Evolutionary conservation across 2,888 invertebrate genomes (phyloP), one percentile per base, ranked within the genome.

Genomic region (Himalopsyche tibetana): DNA sequence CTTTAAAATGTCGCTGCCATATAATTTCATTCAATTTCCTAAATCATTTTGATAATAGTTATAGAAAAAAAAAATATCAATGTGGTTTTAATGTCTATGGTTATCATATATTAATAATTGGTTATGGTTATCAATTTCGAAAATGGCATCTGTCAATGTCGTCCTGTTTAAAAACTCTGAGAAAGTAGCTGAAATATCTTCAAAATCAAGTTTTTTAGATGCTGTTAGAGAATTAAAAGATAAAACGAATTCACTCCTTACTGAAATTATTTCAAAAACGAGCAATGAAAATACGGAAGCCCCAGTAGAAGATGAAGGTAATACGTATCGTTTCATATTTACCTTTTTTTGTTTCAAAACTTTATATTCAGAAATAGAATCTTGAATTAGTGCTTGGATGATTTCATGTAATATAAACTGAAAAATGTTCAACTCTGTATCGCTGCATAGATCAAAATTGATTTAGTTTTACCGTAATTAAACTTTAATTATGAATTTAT

Each of bases 131-230:
- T 45, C 55, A 56, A 1, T 55, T 56, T 85, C 55, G 84, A 82
- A 45, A 84, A 86, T 86, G 86, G 84, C 82, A 19, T 63, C 84
- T 63, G 84, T 84, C 8, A 84, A 82, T 17, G 84, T 80, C 12
- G 82, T 82, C 8, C 40, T 86, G 19, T 40, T 82, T 19, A 86
- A 84, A 84, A 84, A 83, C 51, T 80, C 84, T 17, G 63, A 45
- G 19, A 86, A 86, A 69, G 69, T 84, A 40, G 74, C 74, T 63
- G 86, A 86, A 80, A 86, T 84, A 80, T 86, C 86, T 51, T 86
- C 86, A 79, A 84, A 86, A 82, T 74, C 84, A n/a, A 82, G 79
- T 15, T 36, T 84, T 55, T 36, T 82, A 12, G 84, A 84, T n/a
- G 84, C 86, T 15, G 82, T 86, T 17, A 84, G 80, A 81, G 80